Percentiles rank a stretch among this genome's conserved stretches.
These are phyloP conservation scores for Drosophila littoralis DNA, from an alignment of 1,140 invertebrate species.

Conservation along the genomic window DNA sequence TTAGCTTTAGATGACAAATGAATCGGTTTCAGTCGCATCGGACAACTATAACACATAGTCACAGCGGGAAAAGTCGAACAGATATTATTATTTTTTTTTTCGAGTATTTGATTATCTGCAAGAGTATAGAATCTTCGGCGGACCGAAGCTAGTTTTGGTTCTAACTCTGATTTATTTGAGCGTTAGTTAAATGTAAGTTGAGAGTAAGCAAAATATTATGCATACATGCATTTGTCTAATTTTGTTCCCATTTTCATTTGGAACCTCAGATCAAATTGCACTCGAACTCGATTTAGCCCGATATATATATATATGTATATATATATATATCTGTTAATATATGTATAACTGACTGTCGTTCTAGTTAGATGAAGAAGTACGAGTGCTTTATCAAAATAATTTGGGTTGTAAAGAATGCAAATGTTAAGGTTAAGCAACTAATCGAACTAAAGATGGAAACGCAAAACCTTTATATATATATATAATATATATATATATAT, in stretches of 20 bases:
- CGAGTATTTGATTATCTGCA: background rate
- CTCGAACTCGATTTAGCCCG: slow-evolving; percentile 2
- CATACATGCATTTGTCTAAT: slow-evolving; percentile 40
- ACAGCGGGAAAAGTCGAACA: too few species aligned
- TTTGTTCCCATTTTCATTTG: slow-evolving; percentile 26
- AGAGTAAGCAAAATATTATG: slow-evolving; percentile 42
- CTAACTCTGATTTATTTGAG: slow-evolving; percentile 8
- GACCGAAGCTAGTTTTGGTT: slow-evolving; percentile 4
- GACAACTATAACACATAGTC: too few species aligned
- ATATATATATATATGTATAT: slow-evolving; percentile 18
- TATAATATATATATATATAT: slow-evolving; percentile 5
- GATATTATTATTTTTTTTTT: too few species aligned
- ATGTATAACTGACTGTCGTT: slow-evolving; percentile 16
- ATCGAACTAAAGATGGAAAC: slow-evolving; percentile 54
- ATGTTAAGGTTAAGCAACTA: slow-evolving; percentile 48
- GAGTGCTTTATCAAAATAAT: slow-evolving; percentile 57
- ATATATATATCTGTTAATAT: slow-evolving; percentile 18
- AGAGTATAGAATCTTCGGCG: slow-evolving; percentile 12
- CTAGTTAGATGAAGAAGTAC: slow-evolving; percentile 45
- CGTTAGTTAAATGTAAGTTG: slow-evolving; percentile 24
- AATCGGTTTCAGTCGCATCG: too few species aligned
- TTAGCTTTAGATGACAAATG: too few species aligned
- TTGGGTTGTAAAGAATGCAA: slow-evolving; percentile 33
- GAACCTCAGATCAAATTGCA: slow-evolving; percentile 13
- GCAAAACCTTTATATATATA: slow-evolving; percentile 31